These are phyloP conservation scores for Eptatretus atami DNA, from an alignment of 2,797 vertebrate species.

Conservation along the genomic window DNA sequence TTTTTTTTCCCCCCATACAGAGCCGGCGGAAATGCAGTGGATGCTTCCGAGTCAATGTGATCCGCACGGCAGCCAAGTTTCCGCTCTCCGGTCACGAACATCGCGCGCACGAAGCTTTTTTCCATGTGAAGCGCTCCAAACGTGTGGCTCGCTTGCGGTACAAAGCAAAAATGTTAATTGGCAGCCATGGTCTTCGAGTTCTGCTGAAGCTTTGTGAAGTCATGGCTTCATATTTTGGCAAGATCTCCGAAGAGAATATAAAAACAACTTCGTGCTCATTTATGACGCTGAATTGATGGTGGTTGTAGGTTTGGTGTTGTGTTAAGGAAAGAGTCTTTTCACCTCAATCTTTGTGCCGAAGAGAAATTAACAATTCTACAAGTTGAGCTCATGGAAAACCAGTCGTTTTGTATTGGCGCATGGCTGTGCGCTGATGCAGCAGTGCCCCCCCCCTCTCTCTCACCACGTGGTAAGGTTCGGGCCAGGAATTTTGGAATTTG, in stretches of 20 bases:
- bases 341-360: too few relatives aligned
- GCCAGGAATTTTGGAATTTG: too few relatives aligned
- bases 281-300: conserved; percentile 95
- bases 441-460: too few relatives aligned
- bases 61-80: conserved; percentile 92
- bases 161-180: conserved; percentile 99
- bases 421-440: too few relatives aligned
- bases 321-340: too few relatives aligned
- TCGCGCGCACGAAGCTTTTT: conserved; percentile 93
- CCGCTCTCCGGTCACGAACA: conserved; percentile 95
- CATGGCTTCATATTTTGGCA: conserved; percentile 93
- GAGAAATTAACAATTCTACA: too few relatives aligned
- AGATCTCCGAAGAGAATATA: conserved; percentile 98
- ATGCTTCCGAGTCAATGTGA: conserved; percentile 97
- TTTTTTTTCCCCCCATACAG: too few relatives aligned
- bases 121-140: conserved; percentile 96
- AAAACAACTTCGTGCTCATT: conserved; percentile 99
- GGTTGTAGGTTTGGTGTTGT: conserved; percentile 10
- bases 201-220: conserved; percentile 99
- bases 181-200: conserved; percentile 99
- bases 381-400: too few relatives aligned
- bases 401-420: too few relatives aligned
- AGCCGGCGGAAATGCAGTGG: conserved; percentile 70
- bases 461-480: too few relatives aligned
- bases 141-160: conserved; percentile 97